Base-by-base conservation (phyloP, 2,888 invertebrate genomes). In the Microctonus aethiopoides region DNA sequence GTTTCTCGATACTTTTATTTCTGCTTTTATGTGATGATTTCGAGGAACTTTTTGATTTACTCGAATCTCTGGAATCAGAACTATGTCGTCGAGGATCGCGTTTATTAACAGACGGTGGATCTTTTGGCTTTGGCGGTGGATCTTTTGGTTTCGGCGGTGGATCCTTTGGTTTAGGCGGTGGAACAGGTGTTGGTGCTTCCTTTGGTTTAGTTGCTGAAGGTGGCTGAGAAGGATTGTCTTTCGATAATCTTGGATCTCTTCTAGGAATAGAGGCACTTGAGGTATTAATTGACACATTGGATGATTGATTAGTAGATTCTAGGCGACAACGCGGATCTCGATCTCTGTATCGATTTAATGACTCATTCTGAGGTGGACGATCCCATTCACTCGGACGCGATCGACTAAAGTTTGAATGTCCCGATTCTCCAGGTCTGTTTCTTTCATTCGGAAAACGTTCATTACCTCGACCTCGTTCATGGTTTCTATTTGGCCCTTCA, bases 191-290 rank as follows among this genome's bases (percentile, higher is more conserved):
- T 60, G 52, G 20, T 76, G 46, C 34, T 0, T 72, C 76, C 59
- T 70, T 73, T 0, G 73, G 22, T 22, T 76, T 76, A 3, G 59
- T 13, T 7, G 36, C 3, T 0, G 63, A 1, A 9, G 57, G 0
- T 0, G 62, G 10, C n/a, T 62, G 41, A 26, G 69, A 61, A 0
- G 70, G 71, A 7, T 74, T 71, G 6, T 81, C 81, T 65, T 83
- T 83, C 2, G 76, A 70, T 34, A 81, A 66, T 1, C 83, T 77
- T 5, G 80, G 78, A 71, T 83, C 83, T 26, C 83, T 75, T 3
- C 72, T 70, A 0, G 74, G 63, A 26, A 13, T 60, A 22, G 73
- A 63, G 5, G 62, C 65, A 34, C 63, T 67, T 0, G 70, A 11
- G 16, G 34, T 11, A 52, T 66, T 70, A 34, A 61, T 67, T 0